Conservation (phyloP, 2,797 vertebrate species). For the Sarcophilus harrisii region DNA sequence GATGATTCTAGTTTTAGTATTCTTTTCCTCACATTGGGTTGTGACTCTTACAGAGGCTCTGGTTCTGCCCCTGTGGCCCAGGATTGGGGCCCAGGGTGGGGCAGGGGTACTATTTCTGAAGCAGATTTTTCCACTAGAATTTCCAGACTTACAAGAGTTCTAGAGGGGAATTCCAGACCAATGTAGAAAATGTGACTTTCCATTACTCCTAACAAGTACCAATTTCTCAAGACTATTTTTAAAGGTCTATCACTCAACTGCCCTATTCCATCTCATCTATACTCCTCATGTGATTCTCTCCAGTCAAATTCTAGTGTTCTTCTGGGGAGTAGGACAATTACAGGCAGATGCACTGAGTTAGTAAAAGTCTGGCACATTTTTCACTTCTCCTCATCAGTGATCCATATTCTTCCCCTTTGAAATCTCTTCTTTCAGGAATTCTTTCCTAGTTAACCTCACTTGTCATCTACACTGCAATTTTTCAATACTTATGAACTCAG, state of each 20-base stretch:
- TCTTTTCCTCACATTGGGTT: neutral
- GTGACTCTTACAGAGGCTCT: neutral
- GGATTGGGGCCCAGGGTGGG: neutral
- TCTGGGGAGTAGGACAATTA: neutral
- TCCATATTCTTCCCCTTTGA: neutral
- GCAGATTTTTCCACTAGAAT: neutral
- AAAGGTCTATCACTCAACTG: constrained; percentile 1
- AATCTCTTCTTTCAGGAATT: constrained; percentile 7
- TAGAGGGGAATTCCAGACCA: constrained; percentile 33
- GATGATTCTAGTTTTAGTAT: neutral
- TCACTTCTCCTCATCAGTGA: neutral
- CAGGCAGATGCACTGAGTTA: neutral
- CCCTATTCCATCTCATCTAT: neutral
- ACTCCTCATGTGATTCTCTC: neutral
- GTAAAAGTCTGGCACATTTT: neutral
- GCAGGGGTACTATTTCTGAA: neutral
- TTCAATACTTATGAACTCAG: constrained; percentile 25
- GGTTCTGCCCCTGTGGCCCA: neutral
- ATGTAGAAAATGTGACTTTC: neutral
- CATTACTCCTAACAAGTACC: neutral
- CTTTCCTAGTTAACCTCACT: neutral
- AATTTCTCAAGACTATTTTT: neutral
- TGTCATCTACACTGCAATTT: constrained; percentile 10
- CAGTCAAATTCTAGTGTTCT: neutral
- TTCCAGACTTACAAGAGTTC: neutral